phyloP scores from a whole-genome alignment of 1,140 invertebrate genomes.

The Drosophila sproati region DNA sequence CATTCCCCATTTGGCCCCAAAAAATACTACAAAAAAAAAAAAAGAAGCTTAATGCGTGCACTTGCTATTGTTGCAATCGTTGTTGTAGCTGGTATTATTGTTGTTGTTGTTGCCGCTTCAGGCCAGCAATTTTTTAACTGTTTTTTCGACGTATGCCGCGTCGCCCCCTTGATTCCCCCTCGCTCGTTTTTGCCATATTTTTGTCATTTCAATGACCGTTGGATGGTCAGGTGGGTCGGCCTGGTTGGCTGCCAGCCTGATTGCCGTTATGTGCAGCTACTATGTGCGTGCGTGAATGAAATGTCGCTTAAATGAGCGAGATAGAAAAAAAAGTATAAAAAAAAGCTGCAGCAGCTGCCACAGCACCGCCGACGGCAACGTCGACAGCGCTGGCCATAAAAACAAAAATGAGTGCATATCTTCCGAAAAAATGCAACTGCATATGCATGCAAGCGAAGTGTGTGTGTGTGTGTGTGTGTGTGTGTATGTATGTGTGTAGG shows the following conservation, averaged over 20 bases:
- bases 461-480: slow-evolving; percentile 23
- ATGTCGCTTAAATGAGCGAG: slow-evolving; percentile 72
- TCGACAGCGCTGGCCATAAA: slow-evolving; percentile 46
- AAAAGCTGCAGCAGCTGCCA: slow-evolving; percentile 31
- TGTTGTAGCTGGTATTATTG: slow-evolving; percentile 22
- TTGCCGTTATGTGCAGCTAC: slow-evolving; percentile 66
- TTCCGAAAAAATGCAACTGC: slow-evolving; percentile 82
- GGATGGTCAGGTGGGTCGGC: slow-evolving; percentile 34
- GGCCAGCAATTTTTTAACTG: slow-evolving; percentile 71
- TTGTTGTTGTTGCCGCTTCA: slow-evolving; percentile 57
- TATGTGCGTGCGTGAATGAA: slow-evolving; percentile 70
- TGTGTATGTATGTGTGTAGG: slow-evolving; percentile 13
- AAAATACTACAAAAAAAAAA: slow-evolving; percentile 46
- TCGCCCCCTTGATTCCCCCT: slow-evolving; percentile 4
- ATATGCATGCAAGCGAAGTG: slow-evolving; percentile 34
- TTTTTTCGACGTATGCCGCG: slow-evolving; percentile 36
- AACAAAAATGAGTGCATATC: slow-evolving; percentile 80
- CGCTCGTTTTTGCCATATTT: slow-evolving; percentile 63
- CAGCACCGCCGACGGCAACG: slow-evolving; percentile 28
- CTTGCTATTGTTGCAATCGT: slow-evolving; percentile 53
- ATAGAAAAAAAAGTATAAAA: slow-evolving; percentile 76
- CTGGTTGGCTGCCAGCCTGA: slow-evolving; percentile 42
- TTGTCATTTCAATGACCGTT: slow-evolving; percentile 80
- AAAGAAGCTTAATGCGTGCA: slow-evolving; percentile 77
- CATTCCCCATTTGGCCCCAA: slow-evolving; percentile 66